Conservation (phyloP, 92 coral and sea anemone species). For the Actinernus sp. region DNA sequence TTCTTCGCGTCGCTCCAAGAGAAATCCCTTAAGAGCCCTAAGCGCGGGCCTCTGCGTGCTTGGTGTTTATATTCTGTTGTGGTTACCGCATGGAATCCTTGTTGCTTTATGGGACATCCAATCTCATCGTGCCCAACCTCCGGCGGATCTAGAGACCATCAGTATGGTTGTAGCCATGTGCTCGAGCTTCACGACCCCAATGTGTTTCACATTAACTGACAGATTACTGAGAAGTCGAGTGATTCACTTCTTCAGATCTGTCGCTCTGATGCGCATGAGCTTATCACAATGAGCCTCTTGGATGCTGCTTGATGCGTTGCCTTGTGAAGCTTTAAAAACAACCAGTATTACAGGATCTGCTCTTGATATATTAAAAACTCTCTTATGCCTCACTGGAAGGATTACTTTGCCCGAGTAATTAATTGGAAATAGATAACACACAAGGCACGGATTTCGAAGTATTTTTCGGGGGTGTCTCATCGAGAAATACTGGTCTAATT, state of each 20-base stretch:
- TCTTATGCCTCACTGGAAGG: no score
- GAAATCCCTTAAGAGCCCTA: slow-evolving; percentile 32
- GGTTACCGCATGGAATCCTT: slow-evolving; percentile 37
- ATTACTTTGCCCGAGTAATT: no score
- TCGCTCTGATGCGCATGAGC: neutral
- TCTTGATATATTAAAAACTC: no score
- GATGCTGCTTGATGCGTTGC: no score
- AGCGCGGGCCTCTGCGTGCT: slow-evolving; percentile 41
- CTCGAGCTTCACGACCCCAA: slow-evolving; percentile 38
- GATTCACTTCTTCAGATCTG: slow-evolving; percentile 15
- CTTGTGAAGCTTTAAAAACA: no score
- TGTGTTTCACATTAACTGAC: slow-evolving; percentile 32
- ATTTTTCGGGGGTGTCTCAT: no score
- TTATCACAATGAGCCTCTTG: no score
- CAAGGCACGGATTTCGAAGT: no score
- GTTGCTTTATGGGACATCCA: slow-evolving; percentile 36
- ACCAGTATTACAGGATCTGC: no score
- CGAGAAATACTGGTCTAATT: no score
- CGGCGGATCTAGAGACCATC: slow-evolving; percentile 18
- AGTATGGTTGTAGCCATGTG: slow-evolving; percentile 48
- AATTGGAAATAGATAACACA: no score
- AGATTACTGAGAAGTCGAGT: slow-evolving; percentile 24
- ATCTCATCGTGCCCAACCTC: slow-evolving; percentile 1
- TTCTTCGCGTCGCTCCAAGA: slow-evolving; percentile 7
- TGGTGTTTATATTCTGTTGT: slow-evolving; percentile 17